Evolutionary conservation across 1,140 invertebrate genomes (phyloP).

Genomic region (Metaphire vulgaris): DNA sequence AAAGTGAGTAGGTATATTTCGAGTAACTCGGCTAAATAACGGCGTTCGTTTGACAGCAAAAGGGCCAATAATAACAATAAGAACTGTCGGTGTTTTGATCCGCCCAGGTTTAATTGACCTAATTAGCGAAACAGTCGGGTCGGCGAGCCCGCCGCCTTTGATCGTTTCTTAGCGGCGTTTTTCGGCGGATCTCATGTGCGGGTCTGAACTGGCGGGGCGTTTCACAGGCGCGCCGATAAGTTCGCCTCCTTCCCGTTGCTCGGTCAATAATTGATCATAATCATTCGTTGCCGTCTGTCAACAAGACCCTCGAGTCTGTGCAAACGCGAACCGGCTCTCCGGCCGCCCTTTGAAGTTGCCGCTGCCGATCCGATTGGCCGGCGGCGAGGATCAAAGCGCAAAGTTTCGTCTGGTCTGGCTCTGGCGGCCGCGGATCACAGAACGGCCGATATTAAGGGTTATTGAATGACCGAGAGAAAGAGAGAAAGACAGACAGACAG

Average conservation of each 20-base stretch:
- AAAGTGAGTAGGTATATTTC: too few relatives aligned
- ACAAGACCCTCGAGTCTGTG: background rate
- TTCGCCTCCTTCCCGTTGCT: background rate
- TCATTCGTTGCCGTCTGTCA: background rate
- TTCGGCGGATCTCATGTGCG: background rate
- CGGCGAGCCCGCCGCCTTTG: too few relatives aligned
- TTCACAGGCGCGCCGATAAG: background rate
- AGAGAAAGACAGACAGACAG: too few relatives aligned
- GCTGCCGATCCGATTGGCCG: background rate
- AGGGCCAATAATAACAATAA: background rate
- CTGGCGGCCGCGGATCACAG: background rate
- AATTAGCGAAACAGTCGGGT: background rate
- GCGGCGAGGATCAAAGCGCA: background rate
- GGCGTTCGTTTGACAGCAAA: background rate
- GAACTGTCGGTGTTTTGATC: background rate
- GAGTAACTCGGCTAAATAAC: too few relatives aligned
- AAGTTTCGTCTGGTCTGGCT: background rate
- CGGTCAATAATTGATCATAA: slow-evolving; percentile 3
- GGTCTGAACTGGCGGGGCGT: background rate
- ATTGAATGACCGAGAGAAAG: background rate
- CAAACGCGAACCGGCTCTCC: background rate
- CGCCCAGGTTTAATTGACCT: background rate
- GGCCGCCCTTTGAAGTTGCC: background rate
- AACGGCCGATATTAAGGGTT: background rate
- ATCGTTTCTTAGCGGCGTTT: background rate